These are phyloP conservation scores for Orestias chungarensis DNA, from an alignment of 2,797 vertebrate species.

Conservation along the genomic window DNA sequence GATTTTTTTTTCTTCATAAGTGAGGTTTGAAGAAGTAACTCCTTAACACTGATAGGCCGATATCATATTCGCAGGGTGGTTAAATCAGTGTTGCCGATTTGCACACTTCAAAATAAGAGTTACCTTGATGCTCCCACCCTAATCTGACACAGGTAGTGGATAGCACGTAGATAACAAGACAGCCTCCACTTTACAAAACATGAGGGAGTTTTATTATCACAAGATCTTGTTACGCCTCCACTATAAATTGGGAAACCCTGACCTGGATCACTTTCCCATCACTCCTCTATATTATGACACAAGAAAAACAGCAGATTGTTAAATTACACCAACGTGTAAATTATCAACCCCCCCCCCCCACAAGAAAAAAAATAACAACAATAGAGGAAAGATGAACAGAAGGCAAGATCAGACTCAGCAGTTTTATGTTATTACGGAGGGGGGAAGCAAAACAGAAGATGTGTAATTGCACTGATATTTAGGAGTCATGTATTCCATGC, in stretches of 20 bases:
- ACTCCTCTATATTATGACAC: neutral
- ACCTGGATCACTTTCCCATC: neutral
- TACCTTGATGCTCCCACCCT: neutral
- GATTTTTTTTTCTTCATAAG: too few relatives aligned
- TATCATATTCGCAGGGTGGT: neutral
- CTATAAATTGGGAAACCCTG: neutral
- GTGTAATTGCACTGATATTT: neutral
- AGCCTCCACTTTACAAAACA: neutral
- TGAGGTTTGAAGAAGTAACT: too few relatives aligned
- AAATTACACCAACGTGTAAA: neutral
- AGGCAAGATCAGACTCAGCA: neutral
- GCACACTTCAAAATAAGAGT: neutral
- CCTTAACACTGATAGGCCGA: too few relatives aligned
- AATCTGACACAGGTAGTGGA: neutral
- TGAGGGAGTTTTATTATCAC: neutral
- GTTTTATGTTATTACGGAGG: neutral
- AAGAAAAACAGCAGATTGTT: neutral
- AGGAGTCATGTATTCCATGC: slow-evolving; percentile 66
- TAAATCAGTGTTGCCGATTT: neutral
- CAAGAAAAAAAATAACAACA: neutral
- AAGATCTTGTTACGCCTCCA: neutral
- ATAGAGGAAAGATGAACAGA: neutral
- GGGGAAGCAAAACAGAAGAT: neutral
- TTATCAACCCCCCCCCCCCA: neutral
- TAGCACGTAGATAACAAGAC: neutral